These are phyloP conservation scores for Metaphire vulgaris DNA, from an alignment of 1,140 invertebrate genomes.

Conservation along the genomic window DNA sequence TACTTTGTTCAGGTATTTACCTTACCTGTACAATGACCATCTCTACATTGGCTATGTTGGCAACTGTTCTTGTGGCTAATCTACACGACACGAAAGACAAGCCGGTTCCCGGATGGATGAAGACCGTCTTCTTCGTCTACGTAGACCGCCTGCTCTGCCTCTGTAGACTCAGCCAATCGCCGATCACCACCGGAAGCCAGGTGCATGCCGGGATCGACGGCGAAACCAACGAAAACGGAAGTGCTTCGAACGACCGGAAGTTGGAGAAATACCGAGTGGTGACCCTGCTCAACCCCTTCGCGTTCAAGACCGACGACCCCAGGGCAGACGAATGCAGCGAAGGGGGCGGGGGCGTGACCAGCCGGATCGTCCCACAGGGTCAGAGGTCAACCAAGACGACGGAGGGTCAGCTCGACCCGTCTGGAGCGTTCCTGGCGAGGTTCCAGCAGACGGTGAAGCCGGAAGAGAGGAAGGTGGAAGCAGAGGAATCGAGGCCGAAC, in stretches of 20 bases:
- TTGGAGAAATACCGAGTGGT: not conserved
- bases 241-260: not conserved
- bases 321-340: not conserved
- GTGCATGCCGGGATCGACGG: not conserved
- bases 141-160: constrained; percentile 21
- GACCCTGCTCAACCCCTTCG: not conserved
- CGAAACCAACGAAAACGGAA: not conserved
- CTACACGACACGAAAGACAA: constrained; percentile 26
- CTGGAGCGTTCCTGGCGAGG: not conserved
- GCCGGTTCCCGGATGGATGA: constrained; percentile 26
- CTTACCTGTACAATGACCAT: constrained; percentile 28
- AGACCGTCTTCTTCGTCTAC: constrained; percentile 22
- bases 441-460: not conserved
- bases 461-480: not conserved
- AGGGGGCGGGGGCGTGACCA: no score
- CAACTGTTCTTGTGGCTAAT: constrained; percentile 26
- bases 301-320: not conserved
- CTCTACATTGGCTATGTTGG: constrained; percentile 24
- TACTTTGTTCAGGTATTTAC: constrained; percentile 30
- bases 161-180: constrained; percentile 11
- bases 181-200: not conserved
- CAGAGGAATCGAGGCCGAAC: not conserved
- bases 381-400: not conserved
- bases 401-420: not conserved
- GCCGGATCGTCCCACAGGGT: not conserved